Percentiles rank a stretch among this genome's conserved stretches.
These are phyloP conservation scores for Phallusia fumigata DNA, from an alignment of 23 tunicate species.

Conservation along the genomic window DNA sequence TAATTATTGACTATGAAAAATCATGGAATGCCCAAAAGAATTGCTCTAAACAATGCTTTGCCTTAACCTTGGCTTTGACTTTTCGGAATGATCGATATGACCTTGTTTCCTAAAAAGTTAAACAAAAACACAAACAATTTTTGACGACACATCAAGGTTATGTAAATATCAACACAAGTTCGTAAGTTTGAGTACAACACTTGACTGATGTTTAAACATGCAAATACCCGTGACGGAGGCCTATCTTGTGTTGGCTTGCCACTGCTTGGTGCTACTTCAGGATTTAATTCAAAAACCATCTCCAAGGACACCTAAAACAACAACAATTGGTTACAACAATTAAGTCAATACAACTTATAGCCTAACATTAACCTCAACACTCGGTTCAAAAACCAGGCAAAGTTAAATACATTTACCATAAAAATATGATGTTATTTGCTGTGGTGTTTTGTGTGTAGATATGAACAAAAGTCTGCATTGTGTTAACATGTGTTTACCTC, in stretches of 20 bases:
- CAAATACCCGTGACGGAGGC: slow-evolving; percentile 48
- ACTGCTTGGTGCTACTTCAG: slow-evolving; percentile 45
- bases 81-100: slow-evolving; percentile 41
- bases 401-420: too few species aligned
- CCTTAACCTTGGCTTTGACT: slow-evolving; percentile 33
- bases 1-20: too few species aligned
- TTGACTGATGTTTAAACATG: neutral
- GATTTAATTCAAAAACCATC: slow-evolving; percentile 84
- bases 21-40: too few species aligned
- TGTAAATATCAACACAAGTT: neutral
- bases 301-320: slow-evolving; percentile 82
- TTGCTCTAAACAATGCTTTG: too few species aligned
- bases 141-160: neutral
- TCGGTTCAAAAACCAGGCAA: too few species aligned
- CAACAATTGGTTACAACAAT: too few species aligned
- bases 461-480: neutral
- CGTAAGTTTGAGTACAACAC: too few species aligned
- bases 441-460: too few species aligned
- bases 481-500: slow-evolving; percentile 46
- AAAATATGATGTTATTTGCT: too few species aligned
- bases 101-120: neutral
- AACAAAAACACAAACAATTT: neutral
- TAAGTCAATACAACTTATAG: too few species aligned
- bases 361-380: too few species aligned
- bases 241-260: slow-evolving; percentile 18